phyloP scores from a whole-genome alignment of 2,888 invertebrate genomes.

The Panorpa germanica region DNA sequence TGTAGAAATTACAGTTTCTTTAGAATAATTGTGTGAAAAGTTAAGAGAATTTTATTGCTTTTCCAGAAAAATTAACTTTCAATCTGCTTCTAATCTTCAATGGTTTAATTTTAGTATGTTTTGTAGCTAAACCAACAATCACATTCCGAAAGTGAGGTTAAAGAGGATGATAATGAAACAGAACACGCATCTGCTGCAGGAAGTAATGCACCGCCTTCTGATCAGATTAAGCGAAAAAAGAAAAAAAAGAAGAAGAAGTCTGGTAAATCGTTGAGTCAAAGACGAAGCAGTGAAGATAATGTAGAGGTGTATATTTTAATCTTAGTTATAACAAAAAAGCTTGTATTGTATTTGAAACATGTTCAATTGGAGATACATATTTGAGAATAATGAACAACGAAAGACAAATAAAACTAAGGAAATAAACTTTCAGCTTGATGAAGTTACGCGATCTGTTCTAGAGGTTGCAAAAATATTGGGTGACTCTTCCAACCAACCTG shows the following conservation, averaged over 20 bases:
- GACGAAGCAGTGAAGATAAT: constrained; percentile 41
- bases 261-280: constrained; percentile 25
- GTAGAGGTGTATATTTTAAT: constrained; percentile 27
- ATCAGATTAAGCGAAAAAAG: constrained; percentile 33
- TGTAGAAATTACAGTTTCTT: too few relatives aligned
- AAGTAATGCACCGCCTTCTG: constrained; percentile 26
- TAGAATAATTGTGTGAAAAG: too few relatives aligned
- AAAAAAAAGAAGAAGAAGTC: constrained; percentile 45
- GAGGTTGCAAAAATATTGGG: constrained; percentile 49
- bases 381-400: too few relatives aligned
- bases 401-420: constrained; percentile 1
- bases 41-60: too few relatives aligned
- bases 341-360: too few relatives aligned
- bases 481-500: constrained; percentile 22
- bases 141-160: constrained; percentile 47
- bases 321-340: constrained; percentile 4
- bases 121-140: constrained; percentile 43
- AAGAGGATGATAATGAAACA: constrained; percentile 46
- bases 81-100: neutral
- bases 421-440: constrained; percentile 29
- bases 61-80: neutral
- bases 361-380: too few relatives aligned
- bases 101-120: constrained; percentile 10
- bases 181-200: constrained; percentile 33
- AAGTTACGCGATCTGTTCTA: constrained; percentile 42